Base-by-base conservation (phyloP, 2,797 vertebrate genomes). In the Aeoliscus strigatus region DNA sequence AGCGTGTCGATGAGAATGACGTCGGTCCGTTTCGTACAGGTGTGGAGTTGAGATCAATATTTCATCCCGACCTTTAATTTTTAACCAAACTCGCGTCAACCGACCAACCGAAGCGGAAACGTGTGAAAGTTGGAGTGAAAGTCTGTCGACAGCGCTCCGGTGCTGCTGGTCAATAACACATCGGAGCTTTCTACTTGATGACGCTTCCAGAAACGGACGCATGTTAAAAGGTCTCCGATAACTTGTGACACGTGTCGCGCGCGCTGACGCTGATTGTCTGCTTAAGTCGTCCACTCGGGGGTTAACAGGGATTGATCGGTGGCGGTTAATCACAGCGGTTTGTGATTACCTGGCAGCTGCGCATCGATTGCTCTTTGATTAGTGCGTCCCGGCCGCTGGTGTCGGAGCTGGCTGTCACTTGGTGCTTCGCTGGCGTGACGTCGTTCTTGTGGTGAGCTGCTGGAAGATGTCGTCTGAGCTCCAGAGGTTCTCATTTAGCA, bases 241-340 rank as follows among this genome's bases (percentile, higher is more conserved):
- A 57, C 68, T 60, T 60, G 44, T 39, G 52, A 9, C 60, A n/a
- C 66, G 66, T 16, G 60, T 77, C 63, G 56, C n/a, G 2, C 30
- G 27, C 50, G 10, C 23, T 27, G 58, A 53, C 38, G 9, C 53
- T 53, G 65, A 79, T 54, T 57, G 73, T 51, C 58, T 51, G 39
- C 51, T 69, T 70, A 78, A 56, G 61, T 66, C 51, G 38, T 55
- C 63, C 68, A 66, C 14, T 41, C 53, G 70, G 48, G 73, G 77
- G 80, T 86, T 80, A 83, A 84, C 74, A 41, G 73, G 62, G 41
- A 85, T 86, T 67, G 81, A 88, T 83, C 30, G 61, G 72, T 54
- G 14, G 42, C 50, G 50, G 71, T 86, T 88, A 83, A 86, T 88
- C 82, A 81, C 73, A 31, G 32, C 5, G 60, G 57, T 80, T 86